Percentiles rank a stretch among this genome's conserved stretches.
Evolutionary conservation across 2,113 vertebrate genomes (phyloP).

Genomic region (Laticauda laticaudata): DNA sequence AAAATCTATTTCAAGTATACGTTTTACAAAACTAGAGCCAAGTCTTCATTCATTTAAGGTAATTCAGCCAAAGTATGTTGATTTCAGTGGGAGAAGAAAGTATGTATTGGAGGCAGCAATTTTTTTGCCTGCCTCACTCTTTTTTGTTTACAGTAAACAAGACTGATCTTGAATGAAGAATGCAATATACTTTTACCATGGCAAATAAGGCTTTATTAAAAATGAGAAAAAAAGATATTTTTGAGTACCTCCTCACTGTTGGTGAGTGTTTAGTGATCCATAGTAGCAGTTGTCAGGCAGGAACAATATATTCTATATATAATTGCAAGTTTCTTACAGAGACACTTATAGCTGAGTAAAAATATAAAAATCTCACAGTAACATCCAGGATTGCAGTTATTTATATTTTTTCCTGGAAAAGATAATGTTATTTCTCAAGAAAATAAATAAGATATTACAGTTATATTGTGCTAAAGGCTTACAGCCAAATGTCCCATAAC

Average conservation of each 20-base stretch:
- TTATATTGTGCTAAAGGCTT: neutral
- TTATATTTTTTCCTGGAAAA: neutral
- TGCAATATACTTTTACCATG: neutral
- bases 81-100: neutral
- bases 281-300: neutral
- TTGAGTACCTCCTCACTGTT: neutral
- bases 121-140: neutral
- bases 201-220: conserved; percentile 1
- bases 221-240: neutral
- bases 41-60: neutral
- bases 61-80: neutral
- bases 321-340: neutral
- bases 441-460: neutral
- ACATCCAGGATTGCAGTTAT: neutral
- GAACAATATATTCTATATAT: neutral
- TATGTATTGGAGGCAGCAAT: neutral
- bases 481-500: neutral
- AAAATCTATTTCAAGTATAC: neutral
- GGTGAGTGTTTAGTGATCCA: neutral
- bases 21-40: neutral
- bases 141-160: neutral
- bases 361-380: neutral
- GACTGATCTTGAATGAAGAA: neutral
- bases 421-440: neutral
- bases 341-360: neutral